These are phyloP conservation scores for Diaphora mendica DNA, from an alignment of 2,888 invertebrate species.

Conservation along the genomic window DNA sequence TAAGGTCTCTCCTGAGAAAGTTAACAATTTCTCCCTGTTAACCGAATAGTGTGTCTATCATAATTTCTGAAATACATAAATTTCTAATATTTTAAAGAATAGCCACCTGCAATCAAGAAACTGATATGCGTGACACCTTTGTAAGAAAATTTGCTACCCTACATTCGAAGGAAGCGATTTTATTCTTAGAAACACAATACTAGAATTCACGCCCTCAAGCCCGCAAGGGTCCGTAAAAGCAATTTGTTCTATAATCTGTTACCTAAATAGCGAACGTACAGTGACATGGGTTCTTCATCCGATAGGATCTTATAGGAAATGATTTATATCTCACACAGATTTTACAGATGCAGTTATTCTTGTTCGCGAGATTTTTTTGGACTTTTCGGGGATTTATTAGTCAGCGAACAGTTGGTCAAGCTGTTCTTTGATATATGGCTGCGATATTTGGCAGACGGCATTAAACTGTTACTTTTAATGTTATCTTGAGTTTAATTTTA, in stretches of 20 bases:
- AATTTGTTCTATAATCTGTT: slow-evolving; percentile 51
- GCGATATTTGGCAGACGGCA: not conserved
- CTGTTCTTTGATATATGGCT: slow-evolving; percentile 10
- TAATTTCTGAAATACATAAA: too few species aligned
- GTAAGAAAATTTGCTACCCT: not conserved
- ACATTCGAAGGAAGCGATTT: not conserved
- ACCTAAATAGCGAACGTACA: slow-evolving; percentile 34
- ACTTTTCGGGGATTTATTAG: slow-evolving; percentile 19
- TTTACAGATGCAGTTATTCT: slow-evolving; percentile 39
- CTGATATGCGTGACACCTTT: not conserved
- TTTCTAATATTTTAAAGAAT: not conserved
- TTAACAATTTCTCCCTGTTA: too few species aligned
- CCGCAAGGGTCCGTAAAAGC: slow-evolving; percentile 36
- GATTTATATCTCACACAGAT: slow-evolving; percentile 43
- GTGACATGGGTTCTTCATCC: slow-evolving; percentile 44
- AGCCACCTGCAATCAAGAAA: not conserved
- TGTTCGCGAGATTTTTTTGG: slow-evolving; percentile 23
- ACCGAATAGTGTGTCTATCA: too few species aligned
- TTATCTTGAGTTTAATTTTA: not conserved
- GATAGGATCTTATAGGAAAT: slow-evolving; percentile 42
- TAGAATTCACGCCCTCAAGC: slow-evolving; percentile 19
- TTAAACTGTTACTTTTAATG: not conserved
- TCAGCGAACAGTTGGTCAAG: slow-evolving; percentile 10
- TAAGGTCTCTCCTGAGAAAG: too few species aligned
- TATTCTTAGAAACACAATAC: slow-evolving; percentile 26